Percentiles rank a stretch among this genome's conserved stretches.
Conservation (phyloP, 2,888 invertebrate species). For the Augiades crinisus region DNA sequence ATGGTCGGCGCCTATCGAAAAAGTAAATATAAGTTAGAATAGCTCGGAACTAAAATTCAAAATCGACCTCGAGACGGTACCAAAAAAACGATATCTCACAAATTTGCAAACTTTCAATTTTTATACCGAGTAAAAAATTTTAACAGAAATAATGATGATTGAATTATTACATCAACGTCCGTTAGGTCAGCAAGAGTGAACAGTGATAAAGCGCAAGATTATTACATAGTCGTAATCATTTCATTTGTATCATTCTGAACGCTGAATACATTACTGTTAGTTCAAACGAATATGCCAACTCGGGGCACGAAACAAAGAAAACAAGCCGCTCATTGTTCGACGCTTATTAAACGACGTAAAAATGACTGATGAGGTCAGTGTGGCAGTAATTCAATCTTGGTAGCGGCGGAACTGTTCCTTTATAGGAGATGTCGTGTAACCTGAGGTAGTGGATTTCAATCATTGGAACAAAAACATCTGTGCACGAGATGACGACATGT, state of each 20-base stretch:
- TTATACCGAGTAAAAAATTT: not conserved
- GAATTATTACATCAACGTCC: constrained; percentile 1
- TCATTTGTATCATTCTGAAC: constrained; percentile 16
- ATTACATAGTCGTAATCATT: not conserved
- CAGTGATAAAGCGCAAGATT: not conserved
- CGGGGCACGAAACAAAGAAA: constrained; percentile 38
- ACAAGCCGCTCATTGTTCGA: constrained; percentile 39
- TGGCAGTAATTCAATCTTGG: constrained; percentile 56
- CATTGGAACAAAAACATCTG: constrained; percentile 7
- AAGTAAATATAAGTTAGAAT: too few species aligned
- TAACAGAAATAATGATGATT: not conserved
- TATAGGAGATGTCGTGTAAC: constrained; percentile 26
- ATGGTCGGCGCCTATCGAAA: too few species aligned
- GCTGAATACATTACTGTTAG: constrained; percentile 29
- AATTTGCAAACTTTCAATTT: too few species aligned
- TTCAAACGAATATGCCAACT: constrained; percentile 22
- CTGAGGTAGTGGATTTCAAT: constrained; percentile 9
- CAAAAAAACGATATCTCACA: too few species aligned
- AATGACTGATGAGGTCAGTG: constrained; percentile 57
- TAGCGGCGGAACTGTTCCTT: constrained; percentile 41
- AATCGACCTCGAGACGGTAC: too few species aligned
- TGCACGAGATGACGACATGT: not conserved
- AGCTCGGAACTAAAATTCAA: too few species aligned
- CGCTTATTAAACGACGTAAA: constrained; percentile 43
- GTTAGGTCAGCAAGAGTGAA: constrained; percentile 4